Conservation (phyloP, 2,113 vertebrate species). For the Hippopotamus amphibius region DNA sequence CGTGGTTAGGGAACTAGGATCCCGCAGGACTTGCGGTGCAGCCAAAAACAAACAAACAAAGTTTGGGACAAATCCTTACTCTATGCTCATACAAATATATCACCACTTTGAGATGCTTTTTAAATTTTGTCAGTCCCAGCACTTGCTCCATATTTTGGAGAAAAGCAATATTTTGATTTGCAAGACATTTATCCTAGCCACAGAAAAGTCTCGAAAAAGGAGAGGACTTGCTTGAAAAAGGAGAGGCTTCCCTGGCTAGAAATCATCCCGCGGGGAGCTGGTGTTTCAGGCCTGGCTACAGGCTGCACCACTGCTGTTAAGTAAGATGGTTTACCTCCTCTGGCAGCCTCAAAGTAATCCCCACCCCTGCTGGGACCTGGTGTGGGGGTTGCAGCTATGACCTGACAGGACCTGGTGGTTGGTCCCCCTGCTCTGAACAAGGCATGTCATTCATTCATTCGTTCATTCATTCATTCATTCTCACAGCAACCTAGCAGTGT, state of each 20-base stretch:
- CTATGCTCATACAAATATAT: background rate
- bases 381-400: background rate
- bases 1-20: background rate
- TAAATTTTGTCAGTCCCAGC: background rate
- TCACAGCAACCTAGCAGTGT: background rate
- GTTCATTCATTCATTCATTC: background rate
- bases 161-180: constrained; percentile 4
- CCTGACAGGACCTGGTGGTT: background rate
- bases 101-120: background rate
- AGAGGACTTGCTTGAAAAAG: background rate
- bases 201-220: background rate
- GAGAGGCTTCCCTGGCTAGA: background rate
- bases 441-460: background rate
- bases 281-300: background rate
- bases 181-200: background rate
- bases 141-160: background rate
- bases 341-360: background rate
- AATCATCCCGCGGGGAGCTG: background rate
- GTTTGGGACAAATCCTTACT: background rate
- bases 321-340: background rate
- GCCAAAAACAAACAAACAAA: background rate
- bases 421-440: background rate
- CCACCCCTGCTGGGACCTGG: background rate
- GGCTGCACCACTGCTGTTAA: background rate
- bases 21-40: no score